Evolutionary conservation across 2,888 invertebrate species (phyloP).

Genomic region (Cylloceria caligata): DNA sequence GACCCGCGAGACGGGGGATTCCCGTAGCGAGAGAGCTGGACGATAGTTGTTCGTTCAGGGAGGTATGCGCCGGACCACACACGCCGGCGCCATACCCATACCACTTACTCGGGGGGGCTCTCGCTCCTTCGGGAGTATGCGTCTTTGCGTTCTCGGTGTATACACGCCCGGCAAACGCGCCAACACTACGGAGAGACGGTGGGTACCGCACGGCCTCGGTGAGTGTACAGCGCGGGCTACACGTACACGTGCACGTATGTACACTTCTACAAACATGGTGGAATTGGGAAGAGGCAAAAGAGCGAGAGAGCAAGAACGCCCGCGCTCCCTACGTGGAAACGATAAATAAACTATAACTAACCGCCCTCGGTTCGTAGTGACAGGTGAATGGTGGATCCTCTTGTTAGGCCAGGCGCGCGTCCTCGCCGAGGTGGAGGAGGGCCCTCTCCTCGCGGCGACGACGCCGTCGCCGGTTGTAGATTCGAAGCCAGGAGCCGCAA

Average conservation of each 20-base stretch:
- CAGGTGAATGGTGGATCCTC: conserved; percentile 84
- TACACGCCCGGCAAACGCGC: conserved; percentile 15
- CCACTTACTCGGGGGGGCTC: conserved; percentile 53
- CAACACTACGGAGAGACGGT: not conserved
- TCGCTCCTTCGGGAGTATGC: conserved; percentile 24
- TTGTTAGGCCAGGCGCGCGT: conserved; percentile 78
- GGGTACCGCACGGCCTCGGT: conserved; percentile 21
- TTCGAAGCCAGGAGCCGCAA: conserved; percentile 68
- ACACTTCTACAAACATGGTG: conserved; percentile 73
- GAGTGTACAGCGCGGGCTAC: conserved; percentile 7
- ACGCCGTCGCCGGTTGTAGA: conserved; percentile 56
- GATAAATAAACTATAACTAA: conserved; percentile 84
- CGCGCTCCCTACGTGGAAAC: conserved; percentile 80
- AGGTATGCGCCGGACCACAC: conserved; percentile 83
- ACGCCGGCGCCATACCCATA: conserved; percentile 83
- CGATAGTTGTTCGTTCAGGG: conserved; percentile 78
- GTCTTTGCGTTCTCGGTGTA: conserved; percentile 15
- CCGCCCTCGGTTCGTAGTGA: conserved; percentile 82
- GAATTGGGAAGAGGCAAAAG: conserved; percentile 28
- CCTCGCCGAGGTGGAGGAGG: conserved; percentile 52
- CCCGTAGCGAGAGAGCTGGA: conserved; percentile 69
- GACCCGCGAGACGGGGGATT: conserved; percentile 52
- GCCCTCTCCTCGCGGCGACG: conserved; percentile 48
- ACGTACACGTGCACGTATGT: conserved; percentile 69
- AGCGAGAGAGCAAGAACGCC: conserved; percentile 71